Evolutionary conservation across 2,888 invertebrate genomes (phyloP).

Genomic region (Molorchus minor): DNA sequence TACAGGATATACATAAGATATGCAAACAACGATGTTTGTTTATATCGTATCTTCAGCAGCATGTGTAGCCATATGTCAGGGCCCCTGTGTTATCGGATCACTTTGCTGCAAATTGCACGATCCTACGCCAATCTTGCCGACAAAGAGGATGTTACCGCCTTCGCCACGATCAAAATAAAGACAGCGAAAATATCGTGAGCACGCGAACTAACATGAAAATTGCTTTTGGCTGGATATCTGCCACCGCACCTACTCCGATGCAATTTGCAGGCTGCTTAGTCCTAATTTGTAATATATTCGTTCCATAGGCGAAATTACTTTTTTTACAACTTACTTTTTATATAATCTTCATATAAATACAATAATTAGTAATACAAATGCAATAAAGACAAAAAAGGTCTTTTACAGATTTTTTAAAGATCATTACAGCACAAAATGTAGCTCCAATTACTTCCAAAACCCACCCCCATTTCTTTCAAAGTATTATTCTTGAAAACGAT

Average conservation of each 20-base stretch:
- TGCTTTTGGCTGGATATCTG: slow-evolving; percentile 54
- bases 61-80: slow-evolving; percentile 63
- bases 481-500: too few species aligned
- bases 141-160: slow-evolving; percentile 38
- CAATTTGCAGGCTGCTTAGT: slow-evolving; percentile 55
- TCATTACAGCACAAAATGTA: too few species aligned
- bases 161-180: slow-evolving; percentile 43
- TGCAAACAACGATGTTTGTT: slow-evolving; percentile 63
- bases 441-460: too few species aligned
- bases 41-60: slow-evolving; percentile 60
- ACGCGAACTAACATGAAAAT: slow-evolving; percentile 58
- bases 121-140: slow-evolving; percentile 55
- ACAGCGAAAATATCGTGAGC: slow-evolving; percentile 53
- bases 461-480: too few species aligned
- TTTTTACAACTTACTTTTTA: too few species aligned
- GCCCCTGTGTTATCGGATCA: slow-evolving; percentile 60
- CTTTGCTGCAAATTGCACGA: slow-evolving; percentile 61
- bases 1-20: slow-evolving; percentile 59
- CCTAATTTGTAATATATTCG: slow-evolving; percentile 49
- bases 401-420: too few species aligned
- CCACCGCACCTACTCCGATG: slow-evolving; percentile 41
- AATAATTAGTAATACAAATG: background rate
- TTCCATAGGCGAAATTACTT: background rate
- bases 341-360: background rate
- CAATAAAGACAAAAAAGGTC: background rate